Evolutionary conservation across 2,797 vertebrate species (phyloP).

Genomic region (Buphagus erythrorhynchus): DNA sequence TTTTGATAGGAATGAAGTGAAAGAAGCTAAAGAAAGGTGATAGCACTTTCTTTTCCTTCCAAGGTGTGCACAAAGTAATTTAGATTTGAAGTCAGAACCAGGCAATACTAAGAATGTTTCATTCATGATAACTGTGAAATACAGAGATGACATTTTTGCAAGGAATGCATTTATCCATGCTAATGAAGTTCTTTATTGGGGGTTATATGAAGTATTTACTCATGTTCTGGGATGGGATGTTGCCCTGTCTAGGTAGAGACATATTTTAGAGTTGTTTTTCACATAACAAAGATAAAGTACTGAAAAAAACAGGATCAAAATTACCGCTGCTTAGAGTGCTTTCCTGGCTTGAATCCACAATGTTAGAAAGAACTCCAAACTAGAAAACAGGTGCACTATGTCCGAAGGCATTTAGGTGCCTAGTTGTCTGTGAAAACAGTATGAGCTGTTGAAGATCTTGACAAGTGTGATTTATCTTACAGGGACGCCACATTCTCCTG

Average conservation of each 20-base stretch:
- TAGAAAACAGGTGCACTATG: constrained; percentile 52
- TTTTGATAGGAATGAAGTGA: neutral
- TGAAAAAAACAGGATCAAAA: constrained; percentile 11
- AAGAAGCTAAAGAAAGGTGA: neutral
- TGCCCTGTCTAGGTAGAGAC: neutral
- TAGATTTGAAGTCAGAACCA: neutral
- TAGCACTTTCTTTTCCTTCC: neutral
- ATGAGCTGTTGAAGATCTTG: neutral
- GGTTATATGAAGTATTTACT: neutral
- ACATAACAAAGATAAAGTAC: constrained; percentile 17
- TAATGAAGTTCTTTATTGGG: neutral
- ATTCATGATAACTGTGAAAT: neutral
- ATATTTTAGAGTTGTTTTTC: constrained; percentile 2
- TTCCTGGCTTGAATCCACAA: constrained; percentile 56
- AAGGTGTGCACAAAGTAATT: neutral
- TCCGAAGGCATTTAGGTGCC: constrained; percentile 63
- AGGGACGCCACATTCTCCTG: neutral
- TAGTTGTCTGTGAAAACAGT: constrained; percentile 63
- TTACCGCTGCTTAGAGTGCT: neutral
- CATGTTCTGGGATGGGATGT: neutral
- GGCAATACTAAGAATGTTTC: neutral
- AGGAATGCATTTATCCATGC: neutral
- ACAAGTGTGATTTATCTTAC: constrained; percentile 49
- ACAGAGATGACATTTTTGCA: neutral
- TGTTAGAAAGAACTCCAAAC: constrained; percentile 14